Base-by-base conservation (phyloP, 1,140 invertebrate genomes). In the Hyposmocoma kahamanoa region DNA sequence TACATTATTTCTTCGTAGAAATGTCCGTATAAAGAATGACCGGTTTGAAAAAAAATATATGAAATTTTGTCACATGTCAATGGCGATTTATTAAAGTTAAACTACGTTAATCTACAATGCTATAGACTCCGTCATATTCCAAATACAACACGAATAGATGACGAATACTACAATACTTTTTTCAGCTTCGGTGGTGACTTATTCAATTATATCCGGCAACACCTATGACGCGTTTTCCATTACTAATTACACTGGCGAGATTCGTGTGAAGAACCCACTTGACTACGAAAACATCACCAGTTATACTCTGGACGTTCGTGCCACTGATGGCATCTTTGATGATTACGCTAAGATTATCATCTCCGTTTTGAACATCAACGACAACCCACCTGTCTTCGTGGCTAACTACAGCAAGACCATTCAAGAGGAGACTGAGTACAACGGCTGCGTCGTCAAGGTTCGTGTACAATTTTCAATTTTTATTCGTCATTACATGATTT, bases 251-350 rank as follows among this genome's bases (percentile, higher is more conserved):
- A 95, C 94, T 0, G 95, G 95, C 4, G 91, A 92, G 70, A 96
- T 96, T 42, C 87, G 91, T 47, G 94, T 96, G 1, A 85, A 85
- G 53, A 91, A 90, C 17, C 81, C 88, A 6, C 72, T 97, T n/a
- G 95, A 97, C 83, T 97, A 94, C 71, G 95, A 97, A 81, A 92
- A 90, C 28, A 92, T 92, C 22, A 93, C 91, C 42, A 90, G 92
- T 59, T 96, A 96, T 62, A 90, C 89, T 34, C 75, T 96, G 1
- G 92, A 89, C 19, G 92, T 97, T 0, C 84, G 88, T 57, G 95
- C 94, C 0, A 94, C 91, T 56, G 95, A 97, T 66, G 94, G 94
- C 2, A 81, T 91, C 11, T 94, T 89, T 69, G 89, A 93, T 41
- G 94, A 95, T 62, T 90, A 90, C 21, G 91, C 94, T 0, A 90